These are phyloP conservation scores for Drosophila bunnanda DNA, from an alignment of 2,888 invertebrate species.

Conservation along the genomic window DNA sequence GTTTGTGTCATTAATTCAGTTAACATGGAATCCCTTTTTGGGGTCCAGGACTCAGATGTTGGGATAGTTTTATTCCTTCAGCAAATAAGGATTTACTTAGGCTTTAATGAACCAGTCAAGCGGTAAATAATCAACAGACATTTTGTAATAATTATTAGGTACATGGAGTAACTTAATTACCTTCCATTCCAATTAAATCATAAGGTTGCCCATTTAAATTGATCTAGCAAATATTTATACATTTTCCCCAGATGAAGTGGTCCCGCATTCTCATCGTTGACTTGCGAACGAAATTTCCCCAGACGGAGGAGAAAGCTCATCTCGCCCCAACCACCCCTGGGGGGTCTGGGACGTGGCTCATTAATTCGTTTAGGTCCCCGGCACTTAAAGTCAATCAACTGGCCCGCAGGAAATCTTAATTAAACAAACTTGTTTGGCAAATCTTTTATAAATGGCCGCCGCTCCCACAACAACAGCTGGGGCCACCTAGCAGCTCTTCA, in stretches of 20 bases:
- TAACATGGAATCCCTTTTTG: constrained; percentile 34
- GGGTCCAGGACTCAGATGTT: constrained; percentile 13
- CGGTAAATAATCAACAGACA: background rate
- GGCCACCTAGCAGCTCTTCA: constrained; percentile 6
- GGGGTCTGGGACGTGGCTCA: constrained; percentile 16
- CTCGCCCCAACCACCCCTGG: background rate
- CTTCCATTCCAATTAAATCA: background rate
- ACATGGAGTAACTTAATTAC: background rate
- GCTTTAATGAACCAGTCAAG: constrained; percentile 1
- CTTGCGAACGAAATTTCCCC: constrained; percentile 10
- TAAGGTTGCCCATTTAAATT: background rate
- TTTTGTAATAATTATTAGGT: background rate
- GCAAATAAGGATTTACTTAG: background rate
- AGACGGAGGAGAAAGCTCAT: background rate
- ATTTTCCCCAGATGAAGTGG: background rate
- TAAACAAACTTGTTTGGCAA: constrained; percentile 74
- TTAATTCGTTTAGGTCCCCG: constrained; percentile 43
- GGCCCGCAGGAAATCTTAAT: constrained; percentile 76
- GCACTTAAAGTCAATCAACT: constrained; percentile 52
- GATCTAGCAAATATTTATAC: constrained; percentile 13
- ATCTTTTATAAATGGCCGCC: constrained; percentile 64
- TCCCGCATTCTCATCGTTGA: constrained; percentile 4
- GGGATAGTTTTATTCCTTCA: background rate
- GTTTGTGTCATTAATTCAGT: constrained; percentile 50
- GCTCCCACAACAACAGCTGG: constrained; percentile 30